Base-by-base conservation (phyloP, 1,140 invertebrate genomes). In the Mya arenaria region DNA sequence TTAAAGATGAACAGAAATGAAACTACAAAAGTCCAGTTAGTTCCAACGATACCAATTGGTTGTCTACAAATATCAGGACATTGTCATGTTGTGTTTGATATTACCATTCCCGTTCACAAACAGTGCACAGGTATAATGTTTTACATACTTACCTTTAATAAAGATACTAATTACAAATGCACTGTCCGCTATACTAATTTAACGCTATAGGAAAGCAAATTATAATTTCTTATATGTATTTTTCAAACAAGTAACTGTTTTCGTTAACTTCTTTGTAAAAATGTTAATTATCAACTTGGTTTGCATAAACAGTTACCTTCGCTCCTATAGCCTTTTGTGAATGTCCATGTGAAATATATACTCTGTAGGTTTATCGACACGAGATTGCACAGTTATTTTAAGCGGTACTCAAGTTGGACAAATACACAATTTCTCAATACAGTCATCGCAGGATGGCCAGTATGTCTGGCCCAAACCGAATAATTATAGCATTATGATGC, bases 1-100 rank as follows among this genome's bases (percentile, higher is more conserved):
- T 23, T 73, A 4, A 58, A 2, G 17, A 73, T 73, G 69, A 30
- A 25, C 28, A 32, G 69, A 52, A 55, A 60, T 37, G 69, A 73
- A 23, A 73, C 69, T 6, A 30, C 25, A 13, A 4, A 17, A 6
- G 37, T 73, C 17, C 4, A 1, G n/a, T n/a, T 73, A 6, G 4
- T 3, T 13, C 66, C 52, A 36, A 73, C 52, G 1, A 10, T 73
- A 15, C 55, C 52, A 37, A 19, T 30, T 23, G 44, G 30, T 19
- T 36, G 52, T 55, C 30, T 39, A 1, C 8, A 58, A 3, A n/a
- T 2, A 1, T 30, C 3, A 23, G 28, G 13, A 23, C 6, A 32
- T 23, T 73, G 69, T n/a, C 23, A 60, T 19, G 13, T 56, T 19
- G 41, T 28, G 19, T n/a, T 73, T 3, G 4, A 25, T 32, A 25